Percentiles rank a stretch among this genome's conserved stretches.
These are phyloP conservation scores for Pollicipes pollicipes DNA, from an alignment of 1,140 invertebrate species.

Conservation along the genomic window DNA sequence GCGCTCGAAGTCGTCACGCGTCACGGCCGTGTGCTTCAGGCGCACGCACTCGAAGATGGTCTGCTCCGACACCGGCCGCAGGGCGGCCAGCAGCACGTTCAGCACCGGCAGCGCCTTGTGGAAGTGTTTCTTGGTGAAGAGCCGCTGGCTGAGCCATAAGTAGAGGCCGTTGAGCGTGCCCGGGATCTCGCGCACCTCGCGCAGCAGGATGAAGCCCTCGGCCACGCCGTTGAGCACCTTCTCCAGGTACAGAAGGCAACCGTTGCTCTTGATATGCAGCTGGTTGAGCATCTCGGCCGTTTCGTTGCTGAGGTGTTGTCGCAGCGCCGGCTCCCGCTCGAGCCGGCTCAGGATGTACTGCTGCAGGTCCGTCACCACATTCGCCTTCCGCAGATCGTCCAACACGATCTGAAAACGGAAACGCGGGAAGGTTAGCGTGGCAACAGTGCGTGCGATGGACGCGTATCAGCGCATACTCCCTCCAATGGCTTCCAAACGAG, in stretches of 20 bases:
- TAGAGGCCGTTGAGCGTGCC: slow-evolving; percentile 88
- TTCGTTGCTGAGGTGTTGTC: slow-evolving; percentile 59
- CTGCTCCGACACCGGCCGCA: slow-evolving; percentile 58
- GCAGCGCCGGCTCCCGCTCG: slow-evolving; percentile 58
- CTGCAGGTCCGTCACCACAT: slow-evolving; percentile 64
- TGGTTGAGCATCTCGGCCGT: slow-evolving; percentile 90
- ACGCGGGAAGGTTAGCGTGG: too few relatives aligned
- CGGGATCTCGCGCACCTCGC: slow-evolving; percentile 72
- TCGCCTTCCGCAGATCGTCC: slow-evolving; percentile 17
- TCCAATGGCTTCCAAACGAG: slow-evolving; percentile 24
- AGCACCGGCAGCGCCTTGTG: slow-evolving; percentile 66
- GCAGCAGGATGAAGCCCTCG: slow-evolving; percentile 74
- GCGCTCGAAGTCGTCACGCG: slow-evolving; percentile 64
- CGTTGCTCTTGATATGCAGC: slow-evolving; percentile 88
- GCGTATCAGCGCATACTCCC: background rate
- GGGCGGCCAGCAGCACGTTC: slow-evolving; percentile 70
- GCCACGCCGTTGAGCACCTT: slow-evolving; percentile 81
- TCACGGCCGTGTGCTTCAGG: slow-evolving; percentile 58
- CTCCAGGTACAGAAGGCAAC: slow-evolving; percentile 83
- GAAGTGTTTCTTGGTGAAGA: slow-evolving; percentile 76
- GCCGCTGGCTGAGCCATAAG: slow-evolving; percentile 79
- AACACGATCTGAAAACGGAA: slow-evolving; percentile 10
- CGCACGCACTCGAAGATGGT: slow-evolving; percentile 62
- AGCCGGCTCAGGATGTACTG: slow-evolving; percentile 81
- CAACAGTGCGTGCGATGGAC: background rate